Percentiles rank a stretch among this genome's conserved stretches.
Evolutionary conservation across 2,888 invertebrate species (phyloP).

Genomic region (Platynereis dumerilii): DNA sequence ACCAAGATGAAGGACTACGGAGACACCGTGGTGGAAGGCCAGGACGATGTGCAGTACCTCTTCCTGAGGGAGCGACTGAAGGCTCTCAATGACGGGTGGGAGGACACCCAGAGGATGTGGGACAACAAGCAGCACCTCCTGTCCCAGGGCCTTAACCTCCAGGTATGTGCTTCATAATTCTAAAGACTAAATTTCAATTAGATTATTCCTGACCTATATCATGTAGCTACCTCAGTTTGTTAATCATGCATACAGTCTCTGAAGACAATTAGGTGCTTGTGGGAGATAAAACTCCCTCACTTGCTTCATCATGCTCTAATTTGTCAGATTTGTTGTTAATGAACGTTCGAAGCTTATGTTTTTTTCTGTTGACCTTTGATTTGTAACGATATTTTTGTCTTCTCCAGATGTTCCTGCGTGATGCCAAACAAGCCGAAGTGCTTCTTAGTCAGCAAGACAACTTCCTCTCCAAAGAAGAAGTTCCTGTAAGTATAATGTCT

Average conservation of each 20-base stretch:
- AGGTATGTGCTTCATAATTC: constrained; percentile 43
- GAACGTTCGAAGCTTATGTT: no score
- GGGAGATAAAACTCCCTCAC: no score
- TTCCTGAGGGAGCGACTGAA: constrained; percentile 97
- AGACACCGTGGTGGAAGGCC: constrained; percentile 71
- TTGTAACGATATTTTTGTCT: no score
- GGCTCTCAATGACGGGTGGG: constrained; percentile 99
- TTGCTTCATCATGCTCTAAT: no score
- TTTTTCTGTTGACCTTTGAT: no score
- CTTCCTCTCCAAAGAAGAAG: constrained; percentile 94
- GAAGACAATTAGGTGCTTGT: background rate
- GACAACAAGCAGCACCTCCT: constrained; percentile 94
- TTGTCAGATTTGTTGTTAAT: no score
- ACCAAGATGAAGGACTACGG: constrained; percentile 99
- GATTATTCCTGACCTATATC: no score
- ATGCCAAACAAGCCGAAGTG: constrained; percentile 97
- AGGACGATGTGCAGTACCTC: constrained; percentile 97
- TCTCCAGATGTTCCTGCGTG: constrained; percentile 82
- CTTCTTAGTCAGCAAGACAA: constrained; percentile 98
- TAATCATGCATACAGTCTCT: no score
- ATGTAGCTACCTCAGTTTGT: no score
- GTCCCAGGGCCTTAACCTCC: constrained; percentile 85
- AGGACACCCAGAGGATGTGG: constrained; percentile 99
- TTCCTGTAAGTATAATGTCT: constrained; percentile 74
- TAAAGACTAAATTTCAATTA: no score